Base-by-base conservation (phyloP, 2,797 vertebrate species). In the Hirundo rustica region DNA sequence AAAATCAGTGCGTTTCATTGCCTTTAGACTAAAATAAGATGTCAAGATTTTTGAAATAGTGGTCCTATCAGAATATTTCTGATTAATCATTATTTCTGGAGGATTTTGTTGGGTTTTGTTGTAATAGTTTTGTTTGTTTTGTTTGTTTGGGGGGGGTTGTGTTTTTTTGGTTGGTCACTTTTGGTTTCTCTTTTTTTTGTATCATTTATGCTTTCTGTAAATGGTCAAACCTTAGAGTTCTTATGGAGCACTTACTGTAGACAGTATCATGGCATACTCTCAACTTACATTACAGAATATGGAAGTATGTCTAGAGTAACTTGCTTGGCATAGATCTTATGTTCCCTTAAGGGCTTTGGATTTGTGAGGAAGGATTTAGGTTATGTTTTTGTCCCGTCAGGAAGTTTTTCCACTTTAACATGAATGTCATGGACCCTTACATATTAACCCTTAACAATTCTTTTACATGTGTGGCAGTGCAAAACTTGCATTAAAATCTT, bases 291-390 rank as follows among this genome's bases (percentile, higher is more conserved):
- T 85, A 54, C 36, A 57, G 84, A 64, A 54, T 50, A 22, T 50
- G 67, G 36, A 90, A 66, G 73, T 48, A 22, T 55, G 44, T 86
- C 50, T 60, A 36, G 30, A 86, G 48, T 57, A 76, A 64, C 25
- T 85, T 91, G 21, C n/a, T 58, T 73, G 34, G 61, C 38, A 50
- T 22, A 62, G 5, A 53, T 57, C 45, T 85, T 75, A 30, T 2
- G 2, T 88, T 80, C 14, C 34, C 26, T 42, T 78, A n/a, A 36
- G 50, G 26, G 17, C n/a, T 64, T 92, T 65, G 74, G 58, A 55
- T 88, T 77, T 70, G 16, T 36, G 58, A 89, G 53, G 67, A 80
- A 91, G 25, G 19, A 53, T 85, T 95, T 93, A 62, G 40, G 14
- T 77, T 8, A 66, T 40, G 6, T 18, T 85, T 75, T 86, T 85